Evolutionary conservation across 2,113 vertebrate genomes (phyloP).

Genomic region (Pseudopipra pipra): DNA sequence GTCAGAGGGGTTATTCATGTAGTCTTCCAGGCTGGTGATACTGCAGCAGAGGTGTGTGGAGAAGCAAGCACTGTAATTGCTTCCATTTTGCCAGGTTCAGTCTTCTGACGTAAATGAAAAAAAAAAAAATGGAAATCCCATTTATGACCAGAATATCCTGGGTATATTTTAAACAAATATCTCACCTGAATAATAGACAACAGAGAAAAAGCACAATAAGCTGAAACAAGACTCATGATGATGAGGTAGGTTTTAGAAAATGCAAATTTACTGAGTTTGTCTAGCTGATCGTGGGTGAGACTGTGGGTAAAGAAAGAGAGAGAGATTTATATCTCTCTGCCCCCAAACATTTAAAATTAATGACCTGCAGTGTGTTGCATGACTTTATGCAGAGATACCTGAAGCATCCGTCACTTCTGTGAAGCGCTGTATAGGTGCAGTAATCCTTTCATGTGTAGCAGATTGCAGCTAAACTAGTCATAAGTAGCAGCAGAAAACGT

Average conservation of each 20-base stretch:
- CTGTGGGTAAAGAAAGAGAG: neutral
- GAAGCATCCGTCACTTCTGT: neutral
- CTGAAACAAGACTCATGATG: neutral
- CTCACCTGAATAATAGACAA: neutral
- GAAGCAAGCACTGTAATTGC: neutral
- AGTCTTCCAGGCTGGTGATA: neutral
- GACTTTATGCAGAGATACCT: neutral
- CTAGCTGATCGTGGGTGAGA: neutral
- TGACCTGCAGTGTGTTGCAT: neutral
- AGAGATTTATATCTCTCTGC: neutral
- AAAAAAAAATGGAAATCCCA: neutral
- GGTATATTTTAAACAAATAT: neutral
- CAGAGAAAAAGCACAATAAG: neutral
- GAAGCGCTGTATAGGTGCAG: neutral
- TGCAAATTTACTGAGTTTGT: neutral
- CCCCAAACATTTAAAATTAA: neutral
- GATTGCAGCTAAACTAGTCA: conserved; percentile 11
- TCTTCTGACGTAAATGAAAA: neutral
- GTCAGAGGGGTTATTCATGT: neutral
- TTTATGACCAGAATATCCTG: neutral
- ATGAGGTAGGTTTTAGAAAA: neutral
- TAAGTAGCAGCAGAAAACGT: conserved; percentile 30
- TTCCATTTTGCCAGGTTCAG: neutral
- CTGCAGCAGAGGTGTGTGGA: neutral
- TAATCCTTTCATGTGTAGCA: neutral